Evolutionary conservation across 2,797 vertebrate genomes (phyloP), one percentile per base, ranked within the genome.

Genomic region (Phrynocephalus forsythii): DNA sequence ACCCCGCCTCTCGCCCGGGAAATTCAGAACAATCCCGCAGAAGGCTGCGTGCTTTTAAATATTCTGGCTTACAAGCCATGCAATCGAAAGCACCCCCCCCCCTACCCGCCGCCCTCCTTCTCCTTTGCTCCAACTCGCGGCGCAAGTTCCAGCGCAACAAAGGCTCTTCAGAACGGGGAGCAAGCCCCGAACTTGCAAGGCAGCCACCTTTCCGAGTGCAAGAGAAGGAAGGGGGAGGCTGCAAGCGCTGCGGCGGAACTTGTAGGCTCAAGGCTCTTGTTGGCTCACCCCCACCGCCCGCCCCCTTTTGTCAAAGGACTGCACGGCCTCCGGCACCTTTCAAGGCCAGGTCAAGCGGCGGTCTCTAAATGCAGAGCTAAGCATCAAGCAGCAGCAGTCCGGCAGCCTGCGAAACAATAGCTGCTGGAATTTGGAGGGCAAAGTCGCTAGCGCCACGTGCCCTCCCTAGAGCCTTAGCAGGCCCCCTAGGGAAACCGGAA

Each of bases 321-420:
- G 91, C 82, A 90, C 80, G 93, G 94, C 93, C 92, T 95, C 95
- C 93, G 92, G 94, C 93, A 94, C 95, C 93, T 95, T 93, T 93
- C 94, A 92, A 92, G 93, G 94, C 95, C 94, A 94, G 92, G 94
- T 95, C 95, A 95, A 92, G 92, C 94, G 93, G 90, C 93, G 92
- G 92, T 89, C 20, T 20, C 52, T 30, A 9, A 68, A 33, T 87
- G n/a, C 69, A 9, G 11, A 26, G 52, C 28, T 33, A 44, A 44
- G 92, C 6, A 38, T 3, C 77, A 44, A 5, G 38, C 83, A 89
- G 88, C 90, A 89, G 92, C 93, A 87, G 88, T 71, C 87, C 72
- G 56, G 20, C 77, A 86, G 89, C 91, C 85, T 92, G 90, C 87
- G 72, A 80, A 84, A 89, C 44, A 0, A 24, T 71, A 69, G 13